A percentile compares a stretch with the other conserved stretches of the same genome.
Conservation (phyloP, 2,888 invertebrate genomes). For the Drosophila mimetica region DNA sequence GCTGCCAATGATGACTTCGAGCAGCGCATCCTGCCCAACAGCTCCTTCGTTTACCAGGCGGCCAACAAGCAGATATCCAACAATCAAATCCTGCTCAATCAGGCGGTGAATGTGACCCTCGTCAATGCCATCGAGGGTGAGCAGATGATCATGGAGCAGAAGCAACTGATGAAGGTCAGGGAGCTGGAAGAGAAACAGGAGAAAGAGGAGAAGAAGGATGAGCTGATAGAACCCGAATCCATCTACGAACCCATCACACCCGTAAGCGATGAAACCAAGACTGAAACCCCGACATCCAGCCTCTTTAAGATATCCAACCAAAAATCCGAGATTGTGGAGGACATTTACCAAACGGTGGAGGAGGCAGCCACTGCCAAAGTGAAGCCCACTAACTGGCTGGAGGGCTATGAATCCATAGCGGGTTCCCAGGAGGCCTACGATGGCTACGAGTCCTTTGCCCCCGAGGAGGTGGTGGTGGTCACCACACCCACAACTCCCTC, state of each 20-base stretch:
- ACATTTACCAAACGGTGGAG: constrained; percentile 82
- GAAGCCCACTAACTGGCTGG: constrained; percentile 60
- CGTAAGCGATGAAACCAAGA: constrained; percentile 60
- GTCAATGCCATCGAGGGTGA: constrained; percentile 82
- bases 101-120: constrained; percentile 82
- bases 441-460: constrained; percentile 83
- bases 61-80: constrained; percentile 81
- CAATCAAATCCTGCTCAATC: constrained; percentile 69
- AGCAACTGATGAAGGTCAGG: constrained; percentile 46
- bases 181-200: neutral
- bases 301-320: constrained; percentile 53
- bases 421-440: constrained; percentile 75
- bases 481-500: constrained; percentile 59
- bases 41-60: constrained; percentile 88
- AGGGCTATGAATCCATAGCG: constrained; percentile 82
- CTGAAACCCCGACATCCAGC: constrained; percentile 68
- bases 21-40: constrained; percentile 86
- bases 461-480: constrained; percentile 21
- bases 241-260: constrained; percentile 79
- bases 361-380: constrained; percentile 58
- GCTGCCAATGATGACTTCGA: constrained; percentile 75
- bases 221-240: constrained; percentile 35
- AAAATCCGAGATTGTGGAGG: constrained; percentile 53
- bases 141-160: constrained; percentile 73
- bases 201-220: neutral